Evolutionary conservation across 1,140 invertebrate genomes (phyloP), one percentile per base, ranked within the genome.

Genomic region (Lasioglossum albipes): DNA sequence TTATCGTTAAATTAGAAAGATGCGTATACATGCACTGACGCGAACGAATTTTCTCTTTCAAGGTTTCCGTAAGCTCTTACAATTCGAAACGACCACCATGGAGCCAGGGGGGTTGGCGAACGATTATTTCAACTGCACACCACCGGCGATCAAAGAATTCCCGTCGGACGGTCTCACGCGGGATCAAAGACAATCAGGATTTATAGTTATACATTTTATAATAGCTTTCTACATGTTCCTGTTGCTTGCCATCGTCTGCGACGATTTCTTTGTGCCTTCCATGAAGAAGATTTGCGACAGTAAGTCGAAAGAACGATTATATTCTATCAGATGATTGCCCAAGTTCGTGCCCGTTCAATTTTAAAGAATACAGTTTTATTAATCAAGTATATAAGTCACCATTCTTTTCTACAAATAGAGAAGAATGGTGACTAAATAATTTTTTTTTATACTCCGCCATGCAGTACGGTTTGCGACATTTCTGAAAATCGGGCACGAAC

Each of bases 231-330:
- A 96, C 91, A 90, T 95, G 52, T 95, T 94, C 83, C 83, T 95
- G 9, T 83, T 94, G 9, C 86, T 95, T 7, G 95, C 94, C 2
- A 92, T 95, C 52, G 93, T 95, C 9, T 95, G 95, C 85, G 94
- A 95, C 87, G 94, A 94, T 61, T 95, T 94, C 83, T 95, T 95
- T 80, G 95, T 95, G 1, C 94, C 95, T 0, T 94, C 94, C 41
- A 94, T 95, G 61, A 94, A 95, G 89, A 94, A 93, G 77, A 94
- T 95, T 78, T 94, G 94, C 82, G 93, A 94, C 62, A 92, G 95
- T 95, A 81, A 93, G 93, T 93, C 49, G 4, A 22, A 2, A 10
- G 9, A 27, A 41, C 1, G 0, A 57, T 9, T 6, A 1, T 59
- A 18, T 27, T 22, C 31, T 27, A 16, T 57, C 22, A 27, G 27